Evolutionary conservation across 2,113 vertebrate genomes (phyloP).

Genomic region (Pogonocichla stellata): DNA sequence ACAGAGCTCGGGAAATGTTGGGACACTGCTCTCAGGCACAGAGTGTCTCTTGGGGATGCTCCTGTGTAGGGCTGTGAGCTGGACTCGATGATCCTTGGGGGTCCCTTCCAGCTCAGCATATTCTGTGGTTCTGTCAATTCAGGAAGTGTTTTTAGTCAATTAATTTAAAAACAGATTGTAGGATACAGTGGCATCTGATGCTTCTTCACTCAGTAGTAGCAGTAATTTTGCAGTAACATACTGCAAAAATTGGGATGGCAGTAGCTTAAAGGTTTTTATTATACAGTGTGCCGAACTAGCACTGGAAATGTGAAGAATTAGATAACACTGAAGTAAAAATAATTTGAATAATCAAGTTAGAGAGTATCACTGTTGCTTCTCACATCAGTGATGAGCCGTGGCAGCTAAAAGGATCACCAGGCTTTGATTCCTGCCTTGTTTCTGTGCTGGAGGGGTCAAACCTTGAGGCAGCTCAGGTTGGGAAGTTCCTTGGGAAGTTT

Average conservation of each 20-base stretch:
- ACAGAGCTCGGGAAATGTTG: accelerated
- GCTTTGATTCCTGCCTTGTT: neutral
- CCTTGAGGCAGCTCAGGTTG: neutral
- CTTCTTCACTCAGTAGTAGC: neutral
- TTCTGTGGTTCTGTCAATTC: neutral
- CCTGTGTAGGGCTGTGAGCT: accelerated
- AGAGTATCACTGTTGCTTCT: accelerated
- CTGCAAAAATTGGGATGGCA: neutral
- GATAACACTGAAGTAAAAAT: neutral
- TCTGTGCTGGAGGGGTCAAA: neutral
- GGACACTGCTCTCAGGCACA: neutral
- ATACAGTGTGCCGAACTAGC: accelerated
- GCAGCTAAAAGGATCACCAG: accelerated
- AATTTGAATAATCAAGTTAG: neutral
- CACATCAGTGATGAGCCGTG: accelerated
- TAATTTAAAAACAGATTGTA: neutral
- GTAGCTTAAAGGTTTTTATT: neutral
- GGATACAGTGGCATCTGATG: neutral
- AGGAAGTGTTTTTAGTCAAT: neutral
- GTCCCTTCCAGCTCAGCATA: neutral
- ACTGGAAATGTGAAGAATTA: neutral
- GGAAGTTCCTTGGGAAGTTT: neutral
- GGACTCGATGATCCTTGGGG: accelerated
- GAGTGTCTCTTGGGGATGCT: accelerated
- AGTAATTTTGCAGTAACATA: neutral